Conservation (phyloP, 2,113 vertebrate genomes). For the Gallinago jamesoni region DNA sequence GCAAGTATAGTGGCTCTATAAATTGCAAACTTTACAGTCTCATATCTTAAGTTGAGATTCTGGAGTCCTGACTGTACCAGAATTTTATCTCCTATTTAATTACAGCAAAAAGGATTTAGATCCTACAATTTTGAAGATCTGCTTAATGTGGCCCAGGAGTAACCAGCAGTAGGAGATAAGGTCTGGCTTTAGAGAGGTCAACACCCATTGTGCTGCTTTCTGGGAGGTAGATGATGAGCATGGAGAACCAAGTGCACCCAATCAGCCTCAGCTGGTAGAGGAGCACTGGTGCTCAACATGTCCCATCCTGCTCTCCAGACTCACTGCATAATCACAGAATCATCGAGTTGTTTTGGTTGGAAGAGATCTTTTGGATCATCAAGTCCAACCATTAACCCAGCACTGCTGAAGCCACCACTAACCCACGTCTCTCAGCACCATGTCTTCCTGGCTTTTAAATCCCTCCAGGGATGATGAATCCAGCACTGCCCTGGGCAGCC, state of each 20-base stretch:
- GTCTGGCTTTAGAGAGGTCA: background rate
- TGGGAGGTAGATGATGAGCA: background rate
- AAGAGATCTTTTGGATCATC: too few species aligned
- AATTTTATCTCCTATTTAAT: background rate
- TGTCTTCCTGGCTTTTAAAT: too few species aligned
- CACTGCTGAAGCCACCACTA: too few species aligned
- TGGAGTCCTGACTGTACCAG: background rate
- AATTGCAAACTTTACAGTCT: background rate
- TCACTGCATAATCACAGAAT: background rate
- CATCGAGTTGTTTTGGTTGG: too few species aligned
- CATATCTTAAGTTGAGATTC: background rate
- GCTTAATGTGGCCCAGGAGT: background rate
- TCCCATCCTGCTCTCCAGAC: background rate
- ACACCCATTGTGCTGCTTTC: background rate
- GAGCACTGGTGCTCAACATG: background rate
- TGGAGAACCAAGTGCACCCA: background rate
- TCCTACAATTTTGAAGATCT: background rate
- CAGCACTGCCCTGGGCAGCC: too few species aligned
- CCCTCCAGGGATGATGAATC: too few species aligned
- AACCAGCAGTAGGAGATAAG: background rate
- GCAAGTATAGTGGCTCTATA: background rate
- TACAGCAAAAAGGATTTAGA: background rate
- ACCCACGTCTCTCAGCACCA: too few species aligned
- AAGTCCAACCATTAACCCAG: too few species aligned
- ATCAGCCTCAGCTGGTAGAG: background rate